These are phyloP conservation scores for Poicephalus gulielmi DNA, from an alignment of 2,113 vertebrate genomes.

Conservation along the genomic window DNA sequence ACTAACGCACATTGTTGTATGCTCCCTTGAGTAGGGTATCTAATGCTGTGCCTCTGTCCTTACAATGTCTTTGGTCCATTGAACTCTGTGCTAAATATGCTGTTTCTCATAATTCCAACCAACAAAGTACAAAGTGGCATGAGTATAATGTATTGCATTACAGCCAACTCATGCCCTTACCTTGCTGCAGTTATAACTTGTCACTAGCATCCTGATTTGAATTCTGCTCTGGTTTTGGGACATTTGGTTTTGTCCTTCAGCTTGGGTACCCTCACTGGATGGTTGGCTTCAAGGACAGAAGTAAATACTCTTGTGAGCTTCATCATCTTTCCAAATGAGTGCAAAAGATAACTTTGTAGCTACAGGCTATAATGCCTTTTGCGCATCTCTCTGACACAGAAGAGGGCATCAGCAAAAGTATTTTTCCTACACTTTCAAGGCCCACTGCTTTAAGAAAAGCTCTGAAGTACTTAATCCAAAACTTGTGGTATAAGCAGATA, in stretches of 20 bases:
- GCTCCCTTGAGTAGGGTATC: not conserved
- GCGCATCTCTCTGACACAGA: not conserved
- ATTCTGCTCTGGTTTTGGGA: not conserved
- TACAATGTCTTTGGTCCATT: not conserved
- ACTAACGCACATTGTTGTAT: not conserved
- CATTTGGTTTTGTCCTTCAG: not conserved
- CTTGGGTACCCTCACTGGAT: not conserved
- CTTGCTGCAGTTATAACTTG: not conserved
- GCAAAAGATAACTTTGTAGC: not conserved
- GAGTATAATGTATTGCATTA: not conserved
- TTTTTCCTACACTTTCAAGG: not conserved
- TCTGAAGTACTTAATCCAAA: not conserved
- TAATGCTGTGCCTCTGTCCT: not conserved
- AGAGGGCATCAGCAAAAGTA: not conserved
- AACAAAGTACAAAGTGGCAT: not conserved
- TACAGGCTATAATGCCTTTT: not conserved
- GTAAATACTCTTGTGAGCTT: not conserved
- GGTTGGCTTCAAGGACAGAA: not conserved
- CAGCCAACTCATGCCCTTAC: not conserved
- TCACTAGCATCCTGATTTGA: not conserved
- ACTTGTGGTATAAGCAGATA: not conserved
- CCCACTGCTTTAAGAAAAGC: not conserved
- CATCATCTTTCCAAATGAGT: not conserved
- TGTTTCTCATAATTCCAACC: not conserved
- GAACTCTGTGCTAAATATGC: not conserved